Evolutionary conservation across 2,113 vertebrate genomes (phyloP), one percentile per base, ranked within the genome.

Genomic region (Progne subis): DNA sequence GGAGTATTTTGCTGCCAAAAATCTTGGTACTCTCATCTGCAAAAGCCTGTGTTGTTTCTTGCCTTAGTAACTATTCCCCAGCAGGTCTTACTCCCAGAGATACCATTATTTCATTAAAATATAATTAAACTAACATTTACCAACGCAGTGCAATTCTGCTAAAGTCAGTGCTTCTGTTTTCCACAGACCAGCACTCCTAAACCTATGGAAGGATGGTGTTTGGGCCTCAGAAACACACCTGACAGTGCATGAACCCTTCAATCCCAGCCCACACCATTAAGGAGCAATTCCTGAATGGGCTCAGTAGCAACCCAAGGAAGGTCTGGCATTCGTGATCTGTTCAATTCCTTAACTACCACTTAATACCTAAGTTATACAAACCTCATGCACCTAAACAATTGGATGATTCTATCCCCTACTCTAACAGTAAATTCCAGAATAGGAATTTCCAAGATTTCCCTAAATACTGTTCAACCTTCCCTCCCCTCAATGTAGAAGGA

Each of bases 401-500:
- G 21, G 14, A 41, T 12, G 29, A 24, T 13, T 37, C 23, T 16
- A 19, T 20, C 6, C 19, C 43, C 16, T 44, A 8, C 26, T 32
- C 14, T 1, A 18, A 39, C 0, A 68, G 20, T 18, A 53, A 50
- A 21, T 64, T 46, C 16, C 18, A 72, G 20, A 44, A 60, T 0
- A 29, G 12, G 8, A 19, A 34, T 34, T 19, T 7, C 14, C 18
- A 14, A 26, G 4, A 34, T 23, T 5, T 12, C 56, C 50, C 39
- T 18, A 17, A 57, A n/a, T 4, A 32, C 28, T 19, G 4, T 17
- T 81, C 43, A 70, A 41, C 8, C 14, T 74, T 70, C 77, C 6
- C 2, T 32, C n/a, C 31, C 18, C 34, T 72, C n/a, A 29, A 9
- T 1, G 0, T 7, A 31, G 2, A 14, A 19, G 10, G 49, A 47